phyloP scores from a whole-genome alignment of 2,797 vertebrate genomes.

The Myotis myotis region DNA sequence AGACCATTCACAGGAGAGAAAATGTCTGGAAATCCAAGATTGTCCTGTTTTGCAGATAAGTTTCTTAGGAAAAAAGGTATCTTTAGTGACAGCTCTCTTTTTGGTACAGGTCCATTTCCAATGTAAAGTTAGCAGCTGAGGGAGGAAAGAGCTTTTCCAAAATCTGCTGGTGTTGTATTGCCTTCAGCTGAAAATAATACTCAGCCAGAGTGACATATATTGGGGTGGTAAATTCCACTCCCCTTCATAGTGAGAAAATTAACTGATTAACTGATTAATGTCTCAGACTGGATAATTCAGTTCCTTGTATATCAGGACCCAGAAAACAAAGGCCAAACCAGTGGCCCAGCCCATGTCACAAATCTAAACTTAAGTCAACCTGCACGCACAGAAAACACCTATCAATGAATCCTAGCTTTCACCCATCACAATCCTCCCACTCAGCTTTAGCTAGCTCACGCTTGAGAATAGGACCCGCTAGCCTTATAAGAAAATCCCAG shows the following conservation, averaged over 20 bases:
- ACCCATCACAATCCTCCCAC: neutral
- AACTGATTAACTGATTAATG: too few species aligned
- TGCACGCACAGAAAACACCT: neutral
- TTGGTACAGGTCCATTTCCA: neutral
- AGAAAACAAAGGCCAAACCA: neutral
- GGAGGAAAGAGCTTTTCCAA: neutral
- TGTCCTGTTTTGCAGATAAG: neutral
- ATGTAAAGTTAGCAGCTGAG: neutral
- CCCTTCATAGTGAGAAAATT: neutral
- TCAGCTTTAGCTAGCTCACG: neutral
- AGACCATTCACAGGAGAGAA: neutral
- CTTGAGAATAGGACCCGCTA: neutral
- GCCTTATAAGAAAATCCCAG: neutral
- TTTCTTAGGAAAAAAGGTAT: neutral
- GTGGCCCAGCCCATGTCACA: neutral
- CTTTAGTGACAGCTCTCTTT: neutral
- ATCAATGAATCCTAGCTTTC: neutral
- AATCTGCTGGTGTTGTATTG: neutral
- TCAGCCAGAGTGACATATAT: neutral
- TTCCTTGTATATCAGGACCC: neutral
- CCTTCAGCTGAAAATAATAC: neutral
- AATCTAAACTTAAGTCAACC: neutral
- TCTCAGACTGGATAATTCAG: too few species aligned
- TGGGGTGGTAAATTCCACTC: neutral
- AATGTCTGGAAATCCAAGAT: neutral